phyloP scores from a whole-genome alignment of 2,888 invertebrate species.

The Branchipolynoe longqiensis region DNA sequence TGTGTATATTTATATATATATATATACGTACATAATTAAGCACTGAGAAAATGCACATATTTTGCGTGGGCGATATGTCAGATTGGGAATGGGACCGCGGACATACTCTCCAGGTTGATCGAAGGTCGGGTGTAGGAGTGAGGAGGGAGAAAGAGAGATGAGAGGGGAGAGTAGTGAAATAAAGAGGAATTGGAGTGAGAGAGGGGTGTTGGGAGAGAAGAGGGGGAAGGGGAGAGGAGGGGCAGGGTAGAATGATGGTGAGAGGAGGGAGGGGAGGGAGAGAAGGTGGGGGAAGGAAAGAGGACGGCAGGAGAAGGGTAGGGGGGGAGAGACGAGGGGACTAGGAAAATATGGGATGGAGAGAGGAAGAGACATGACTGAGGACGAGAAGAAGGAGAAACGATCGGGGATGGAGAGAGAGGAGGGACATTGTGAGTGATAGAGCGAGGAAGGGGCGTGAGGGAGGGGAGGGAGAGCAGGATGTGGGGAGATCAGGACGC shows the following conservation, averaged over 20 bases:
- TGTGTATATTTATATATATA: too few species aligned
- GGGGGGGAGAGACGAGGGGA: not conserved
- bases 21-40: too few species aligned
- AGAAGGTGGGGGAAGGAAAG: not conserved
- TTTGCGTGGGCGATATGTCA: too few species aligned
- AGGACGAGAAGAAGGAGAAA: not conserved
- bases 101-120: too few species aligned
- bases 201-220: not conserved
- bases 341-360: not conserved
- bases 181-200: not conserved
- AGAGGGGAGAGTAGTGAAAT: too few species aligned
- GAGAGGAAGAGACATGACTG: not conserved
- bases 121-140: too few species aligned
- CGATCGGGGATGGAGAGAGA: not conserved
- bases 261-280: not conserved
- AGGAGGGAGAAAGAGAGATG: too few species aligned
- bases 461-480: not conserved
- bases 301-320: conserved; percentile 4
- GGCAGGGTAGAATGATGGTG: not conserved
- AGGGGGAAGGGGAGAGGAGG: not conserved
- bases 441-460: not conserved
- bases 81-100: too few species aligned
- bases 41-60: too few species aligned
- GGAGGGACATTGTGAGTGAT: not conserved
- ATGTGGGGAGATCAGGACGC: too few species aligned